Base-by-base conservation (phyloP, 2,888 invertebrate genomes). In the Orgyia antiqua region DNA sequence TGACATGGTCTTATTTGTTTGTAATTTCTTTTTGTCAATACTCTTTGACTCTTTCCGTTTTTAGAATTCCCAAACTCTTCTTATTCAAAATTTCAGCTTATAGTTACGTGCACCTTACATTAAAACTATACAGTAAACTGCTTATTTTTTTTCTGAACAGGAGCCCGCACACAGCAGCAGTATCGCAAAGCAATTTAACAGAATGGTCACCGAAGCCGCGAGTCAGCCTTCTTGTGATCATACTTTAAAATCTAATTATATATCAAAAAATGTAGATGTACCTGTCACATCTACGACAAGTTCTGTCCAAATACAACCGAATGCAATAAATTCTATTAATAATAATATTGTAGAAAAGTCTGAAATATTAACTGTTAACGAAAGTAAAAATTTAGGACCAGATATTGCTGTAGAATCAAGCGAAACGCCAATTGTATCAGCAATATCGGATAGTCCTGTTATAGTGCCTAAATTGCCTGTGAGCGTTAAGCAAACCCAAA, bases 361-460 rank as follows among this genome's bases (percentile, higher is more conserved):
- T 73, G 84, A 84, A 43, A 64, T 73, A 65, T 65, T 80, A 68
- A 67, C 63, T 68, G 55, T 70, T 64, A 80, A 74, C 49, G 82
- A 83, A 66, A 78, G 50, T 71, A 79, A 76, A 69, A 65, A 44
- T 59, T 58, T 74, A 65, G 80, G 68, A 57, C 47, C 67, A 56
- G 80, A 83, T 63, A 61, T 64, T 67, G 71, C 66, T 60, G 63
- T 53, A 28, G 73, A 76, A 57, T 48, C 67, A 42, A 71, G 56
- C 48, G 84, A 84, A 57, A 90, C 91, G 13, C 92, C 92, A 24
- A 88, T 92, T 45, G 92, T 92, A 33, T 92, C 92, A 41, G 92
- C 92, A 42, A 90, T 90, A 77, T 89, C 90, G 33, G 90, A 92
- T 60, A 90, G 90, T 52, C 91, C 90, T 56, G 89, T 89, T 68